A percentile compares a stretch with the other conserved stretches of the same genome.
Conservation (phyloP, 2,888 invertebrate genomes). For the Scaptomyza cyrtandrae region DNA sequence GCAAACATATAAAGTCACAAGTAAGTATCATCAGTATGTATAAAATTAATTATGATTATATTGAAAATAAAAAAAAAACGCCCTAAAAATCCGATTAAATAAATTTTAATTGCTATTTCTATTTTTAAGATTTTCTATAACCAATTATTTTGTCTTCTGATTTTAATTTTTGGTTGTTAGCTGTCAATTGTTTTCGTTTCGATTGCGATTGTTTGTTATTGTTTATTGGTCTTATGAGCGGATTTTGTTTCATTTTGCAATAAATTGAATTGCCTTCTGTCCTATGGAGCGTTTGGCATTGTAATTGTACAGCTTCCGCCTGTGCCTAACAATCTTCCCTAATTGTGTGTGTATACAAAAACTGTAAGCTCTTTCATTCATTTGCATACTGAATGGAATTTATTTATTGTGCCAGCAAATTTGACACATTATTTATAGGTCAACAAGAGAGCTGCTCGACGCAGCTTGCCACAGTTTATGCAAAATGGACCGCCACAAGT, state of each 20-base stretch:
- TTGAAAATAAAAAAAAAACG: no score
- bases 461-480: conserved; percentile 52
- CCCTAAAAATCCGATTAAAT: not conserved
- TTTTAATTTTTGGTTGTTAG: conserved; percentile 21
- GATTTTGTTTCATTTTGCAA: conserved; percentile 42
- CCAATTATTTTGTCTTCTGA: conserved; percentile 5
- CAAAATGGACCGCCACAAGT: conserved; percentile 43
- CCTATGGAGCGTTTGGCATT: conserved; percentile 25
- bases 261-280: conserved; percentile 35
- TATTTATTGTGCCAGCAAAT: conserved; percentile 69
- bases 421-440: conserved; percentile 75
- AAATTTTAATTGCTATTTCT: not conserved
- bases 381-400: conserved; percentile 71
- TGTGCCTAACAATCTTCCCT: conserved; percentile 25
- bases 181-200: conserved; percentile 49
- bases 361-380: conserved; percentile 40
- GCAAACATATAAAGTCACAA: conserved; percentile 15
- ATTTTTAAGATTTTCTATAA: conserved; percentile 6
- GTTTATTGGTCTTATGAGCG: conserved; percentile 24
- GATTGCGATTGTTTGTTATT: conserved; percentile 4
- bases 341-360: conserved; percentile 46
- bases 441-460: conserved; percentile 36
- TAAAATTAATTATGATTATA: not conserved
- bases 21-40: conserved; percentile 24
- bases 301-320: conserved; percentile 42